Conservation (phyloP, 2,113 vertebrate species). For the sheep (Ovis aries) region ARS-UI_Ramb_v3.0 NC_056056.1:144951501-144952000, state of each 20-base stretch:
- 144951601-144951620: background rate
- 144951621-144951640: background rate
- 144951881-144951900: background rate
- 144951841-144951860: background rate
- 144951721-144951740: background rate
- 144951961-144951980: background rate
- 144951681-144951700: background rate
- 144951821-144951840: background rate
- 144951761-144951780: accelerated
- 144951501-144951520: background rate
- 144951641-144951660: background rate
- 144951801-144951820: background rate
- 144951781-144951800: background rate
- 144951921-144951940: background rate
- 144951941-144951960: background rate
- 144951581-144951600: background rate
- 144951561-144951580: background rate
- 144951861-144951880: background rate
- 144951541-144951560: background rate
- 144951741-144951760: background rate
- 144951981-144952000: background rate
- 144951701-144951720: accelerated
- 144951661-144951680: accelerated
- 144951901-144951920: background rate
- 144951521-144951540: background rate